Evolutionary conservation across 2,797 vertebrate species (phyloP).

Genomic region (Diplodus sargus): DNA sequence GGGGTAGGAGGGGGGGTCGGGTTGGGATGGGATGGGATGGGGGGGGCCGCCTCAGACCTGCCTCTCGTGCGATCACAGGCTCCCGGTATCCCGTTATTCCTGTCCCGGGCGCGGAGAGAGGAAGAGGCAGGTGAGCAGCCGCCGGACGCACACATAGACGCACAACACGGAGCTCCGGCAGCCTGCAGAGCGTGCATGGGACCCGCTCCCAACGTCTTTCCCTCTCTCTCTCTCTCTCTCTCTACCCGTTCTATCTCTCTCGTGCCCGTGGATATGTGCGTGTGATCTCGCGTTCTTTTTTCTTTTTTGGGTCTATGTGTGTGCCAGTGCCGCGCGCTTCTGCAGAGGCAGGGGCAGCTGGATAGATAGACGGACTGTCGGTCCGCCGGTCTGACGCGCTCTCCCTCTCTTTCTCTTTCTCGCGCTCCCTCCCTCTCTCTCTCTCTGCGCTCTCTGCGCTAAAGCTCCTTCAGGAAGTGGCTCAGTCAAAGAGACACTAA

Average conservation of each 20-base stretch:
- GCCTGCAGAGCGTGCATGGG: conserved; percentile 69
- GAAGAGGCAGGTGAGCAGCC: conserved; percentile 58
- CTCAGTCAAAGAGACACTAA: conserved; percentile 23
- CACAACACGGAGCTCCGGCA: conserved; percentile 67
- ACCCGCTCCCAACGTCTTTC: conserved; percentile 62
- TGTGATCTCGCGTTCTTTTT: conserved; percentile 43
- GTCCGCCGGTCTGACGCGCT: conserved; percentile 49
- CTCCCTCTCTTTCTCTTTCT: conserved; percentile 21
- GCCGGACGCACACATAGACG: conserved; percentile 72
- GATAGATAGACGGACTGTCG: conserved; percentile 70
- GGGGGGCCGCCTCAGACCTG: conserved; percentile 53
- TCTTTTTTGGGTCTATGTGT: conserved; percentile 25
- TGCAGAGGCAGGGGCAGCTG: conserved; percentile 81
- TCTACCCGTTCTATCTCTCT: background rate
- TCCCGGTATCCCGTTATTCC: conserved; percentile 75
- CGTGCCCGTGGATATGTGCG: conserved; percentile 37
- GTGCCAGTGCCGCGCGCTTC: conserved; percentile 62
- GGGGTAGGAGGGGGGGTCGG: too few relatives aligned
- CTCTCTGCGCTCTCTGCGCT: conserved; percentile 64
- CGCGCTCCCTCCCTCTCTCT: conserved; percentile 18
- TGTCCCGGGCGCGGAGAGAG: conserved; percentile 69
- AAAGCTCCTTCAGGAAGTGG: conserved; percentile 67
- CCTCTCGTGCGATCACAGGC: conserved; percentile 60
- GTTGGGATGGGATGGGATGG: too few relatives aligned
- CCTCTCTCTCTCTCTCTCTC: conserved; percentile 21